These are phyloP conservation scores for Nomada fucata DNA, from an alignment of 2,888 invertebrate species.

Conservation along the genomic window DNA sequence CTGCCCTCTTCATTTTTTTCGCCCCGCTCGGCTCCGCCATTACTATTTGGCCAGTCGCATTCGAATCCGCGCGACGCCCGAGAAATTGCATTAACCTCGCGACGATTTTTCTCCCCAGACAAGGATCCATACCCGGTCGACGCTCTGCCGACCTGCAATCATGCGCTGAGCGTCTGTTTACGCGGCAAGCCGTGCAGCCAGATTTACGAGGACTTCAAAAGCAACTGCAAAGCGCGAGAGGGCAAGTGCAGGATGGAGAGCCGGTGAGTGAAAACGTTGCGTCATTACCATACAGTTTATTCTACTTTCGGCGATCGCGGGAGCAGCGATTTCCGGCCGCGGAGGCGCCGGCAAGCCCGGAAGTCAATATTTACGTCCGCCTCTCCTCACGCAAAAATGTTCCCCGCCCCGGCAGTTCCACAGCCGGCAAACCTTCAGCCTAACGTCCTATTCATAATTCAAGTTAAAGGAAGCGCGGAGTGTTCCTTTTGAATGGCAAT, in stretches of 20 bases:
- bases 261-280: conserved; percentile 87
- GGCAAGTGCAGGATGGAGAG: conserved; percentile 95
- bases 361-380: conserved; percentile 57
- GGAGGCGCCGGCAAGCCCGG: neutral
- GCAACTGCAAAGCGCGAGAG: conserved; percentile 93
- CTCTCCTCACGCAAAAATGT: conserved; percentile 45
- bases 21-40: too few relatives aligned
- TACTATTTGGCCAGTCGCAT: too few relatives aligned
- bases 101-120: conserved; percentile 86
- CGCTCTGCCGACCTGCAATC: conserved; percentile 95
- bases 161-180: conserved; percentile 94
- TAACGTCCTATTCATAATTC: conserved; percentile 51
- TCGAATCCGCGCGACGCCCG: neutral
- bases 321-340: neutral
- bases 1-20: too few relatives aligned
- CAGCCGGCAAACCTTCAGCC: neutral
- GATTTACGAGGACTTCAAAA: conserved; percentile 94
- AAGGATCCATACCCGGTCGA: conserved; percentile 95
- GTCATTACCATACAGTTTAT: conserved; percentile 58
- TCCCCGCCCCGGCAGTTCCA: neutral
- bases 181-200: conserved; percentile 92
- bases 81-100: conserved; percentile 13
- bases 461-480: conserved; percentile 50
- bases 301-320: conserved; percentile 25
- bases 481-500: conserved; percentile 57